These are phyloP conservation scores for Meriones unguiculatus DNA, from an alignment of 2,113 vertebrate genomes.

Conservation along the genomic window DNA sequence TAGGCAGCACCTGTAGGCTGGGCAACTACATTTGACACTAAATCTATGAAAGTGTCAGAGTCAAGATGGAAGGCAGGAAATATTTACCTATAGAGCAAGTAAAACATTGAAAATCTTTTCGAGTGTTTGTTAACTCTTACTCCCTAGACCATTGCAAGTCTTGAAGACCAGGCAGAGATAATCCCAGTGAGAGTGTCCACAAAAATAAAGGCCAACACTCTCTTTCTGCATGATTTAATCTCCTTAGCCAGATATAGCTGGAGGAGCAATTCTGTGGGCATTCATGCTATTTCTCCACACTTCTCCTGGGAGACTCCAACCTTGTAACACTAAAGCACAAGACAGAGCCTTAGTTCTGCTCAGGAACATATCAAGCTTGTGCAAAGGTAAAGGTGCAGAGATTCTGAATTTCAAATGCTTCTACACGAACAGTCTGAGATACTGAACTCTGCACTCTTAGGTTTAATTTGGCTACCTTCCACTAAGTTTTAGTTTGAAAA, in stretches of 20 bases:
- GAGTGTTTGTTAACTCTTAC: neutral
- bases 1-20: neutral
- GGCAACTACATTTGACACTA: neutral
- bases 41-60: neutral
- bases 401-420: neutral
- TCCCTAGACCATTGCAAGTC: neutral
- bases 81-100: neutral
- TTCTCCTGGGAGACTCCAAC: neutral
- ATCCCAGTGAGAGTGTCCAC: neutral
- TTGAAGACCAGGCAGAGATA: neutral
- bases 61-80: neutral
- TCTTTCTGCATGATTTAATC: neutral
- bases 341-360: neutral
- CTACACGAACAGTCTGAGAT: no score
- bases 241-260: neutral
- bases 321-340: neutral
- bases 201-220: neutral
- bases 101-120: neutral
- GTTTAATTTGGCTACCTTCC: neutral
- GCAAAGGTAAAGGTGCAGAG: fast-evolving
- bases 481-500: neutral
- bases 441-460: fast-evolving
- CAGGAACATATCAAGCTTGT: neutral
- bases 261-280: neutral
- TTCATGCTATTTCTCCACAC: neutral